phyloP scores from a whole-genome alignment of 2,113 vertebrate genomes.

The Nannospalax galili region DNA sequence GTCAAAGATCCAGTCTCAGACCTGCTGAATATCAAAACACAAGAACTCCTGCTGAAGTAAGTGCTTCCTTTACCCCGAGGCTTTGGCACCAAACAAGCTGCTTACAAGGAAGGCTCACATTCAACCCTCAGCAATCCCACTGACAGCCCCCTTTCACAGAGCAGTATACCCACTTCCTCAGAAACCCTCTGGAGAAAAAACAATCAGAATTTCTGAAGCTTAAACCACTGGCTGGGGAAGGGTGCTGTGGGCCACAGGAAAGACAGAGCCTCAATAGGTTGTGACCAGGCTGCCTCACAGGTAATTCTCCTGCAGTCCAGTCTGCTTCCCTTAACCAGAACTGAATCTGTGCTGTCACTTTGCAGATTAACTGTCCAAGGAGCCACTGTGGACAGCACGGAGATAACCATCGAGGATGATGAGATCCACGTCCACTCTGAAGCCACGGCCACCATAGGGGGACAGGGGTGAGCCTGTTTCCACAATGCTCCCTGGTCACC shows the following conservation, averaged over 20 bases:
- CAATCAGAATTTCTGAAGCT: not conserved
- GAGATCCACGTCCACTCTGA: not conserved
- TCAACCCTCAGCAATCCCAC: not conserved
- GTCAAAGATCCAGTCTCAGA: rapidly evolving
- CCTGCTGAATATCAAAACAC: not conserved
- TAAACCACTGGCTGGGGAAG: not conserved
- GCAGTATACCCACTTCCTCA: not conserved
- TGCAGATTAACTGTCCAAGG: constrained; percentile 42
- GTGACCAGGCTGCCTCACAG: not conserved
- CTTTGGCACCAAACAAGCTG: not conserved
- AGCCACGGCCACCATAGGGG: not conserved
- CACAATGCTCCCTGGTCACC: not conserved
- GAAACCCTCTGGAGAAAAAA: not conserved
- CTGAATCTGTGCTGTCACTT: constrained; percentile 2
- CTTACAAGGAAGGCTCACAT: not conserved
- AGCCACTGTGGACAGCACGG: not conserved
- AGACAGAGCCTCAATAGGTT: not conserved
- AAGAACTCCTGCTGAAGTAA: constrained; percentile 42
- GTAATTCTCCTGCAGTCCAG: not conserved
- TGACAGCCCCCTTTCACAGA: not conserved
- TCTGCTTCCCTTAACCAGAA: not conserved
- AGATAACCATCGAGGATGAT: rapidly evolving
- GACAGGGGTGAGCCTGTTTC: constrained; percentile 63
- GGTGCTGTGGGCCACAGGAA: not conserved
- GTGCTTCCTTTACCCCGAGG: not conserved